Evolutionary conservation across 2,113 vertebrate genomes (phyloP).

Genomic region (Eclectus roratus): DNA sequence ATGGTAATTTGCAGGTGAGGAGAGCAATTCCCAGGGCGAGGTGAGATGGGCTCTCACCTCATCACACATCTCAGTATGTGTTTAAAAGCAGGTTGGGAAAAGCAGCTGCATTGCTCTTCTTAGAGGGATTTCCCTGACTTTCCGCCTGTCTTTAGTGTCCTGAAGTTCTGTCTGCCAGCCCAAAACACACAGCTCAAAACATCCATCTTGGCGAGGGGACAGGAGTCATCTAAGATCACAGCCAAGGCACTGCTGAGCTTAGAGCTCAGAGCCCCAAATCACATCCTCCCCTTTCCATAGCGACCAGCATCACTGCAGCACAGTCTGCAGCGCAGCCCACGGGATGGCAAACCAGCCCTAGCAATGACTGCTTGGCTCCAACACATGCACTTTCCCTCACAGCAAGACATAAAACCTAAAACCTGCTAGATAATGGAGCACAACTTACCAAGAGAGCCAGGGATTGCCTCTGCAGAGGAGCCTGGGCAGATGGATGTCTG

Average conservation of each 20-base stretch:
- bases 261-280: background rate
- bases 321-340: fast-evolving
- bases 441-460: background rate
- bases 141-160: too few relatives aligned
- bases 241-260: fast-evolving
- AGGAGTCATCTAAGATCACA: background rate
- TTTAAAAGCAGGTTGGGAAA: background rate
- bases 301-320: fast-evolving
- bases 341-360: background rate
- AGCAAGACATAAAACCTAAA: background rate
- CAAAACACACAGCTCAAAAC: background rate
- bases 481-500: fast-evolving
- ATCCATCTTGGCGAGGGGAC: background rate
- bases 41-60: background rate
- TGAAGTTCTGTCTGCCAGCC: background rate
- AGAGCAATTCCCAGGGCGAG: background rate
- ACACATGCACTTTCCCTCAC: fast-evolving
- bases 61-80: background rate
- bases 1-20: background rate
- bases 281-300: background rate
- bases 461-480: background rate
- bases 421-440: background rate
- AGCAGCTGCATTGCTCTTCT: background rate
- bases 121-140: background rate
- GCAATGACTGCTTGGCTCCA: background rate